phyloP scores from a whole-genome alignment of 1,140 invertebrate genomes.

The Drosophila bipectinata region DNA sequence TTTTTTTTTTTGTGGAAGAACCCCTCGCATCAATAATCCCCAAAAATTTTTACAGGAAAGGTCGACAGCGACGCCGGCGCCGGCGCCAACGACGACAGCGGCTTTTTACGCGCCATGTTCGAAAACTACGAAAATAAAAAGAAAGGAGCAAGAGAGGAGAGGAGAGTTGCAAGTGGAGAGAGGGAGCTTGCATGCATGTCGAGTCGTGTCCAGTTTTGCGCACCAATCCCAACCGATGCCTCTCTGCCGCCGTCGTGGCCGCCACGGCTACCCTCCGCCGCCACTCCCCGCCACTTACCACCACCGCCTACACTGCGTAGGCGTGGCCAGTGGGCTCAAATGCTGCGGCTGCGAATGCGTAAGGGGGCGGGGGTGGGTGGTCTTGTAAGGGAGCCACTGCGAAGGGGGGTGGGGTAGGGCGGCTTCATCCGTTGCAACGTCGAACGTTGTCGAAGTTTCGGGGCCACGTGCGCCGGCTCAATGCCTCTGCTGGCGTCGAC shows the following conservation, averaged over 20 bases:
- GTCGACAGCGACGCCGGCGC: slow-evolving; percentile 60
- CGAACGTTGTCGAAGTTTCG: slow-evolving; percentile 58
- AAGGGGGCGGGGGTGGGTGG: slow-evolving; percentile 13
- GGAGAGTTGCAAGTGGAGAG: background rate
- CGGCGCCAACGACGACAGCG: slow-evolving; percentile 42
- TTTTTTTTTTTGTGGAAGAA: background rate
- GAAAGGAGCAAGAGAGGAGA: background rate
- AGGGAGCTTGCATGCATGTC: slow-evolving; percentile 8
- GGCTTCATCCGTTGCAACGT: slow-evolving; percentile 43
- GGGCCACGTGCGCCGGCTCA: slow-evolving; percentile 66
- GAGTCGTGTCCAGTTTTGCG: slow-evolving; percentile 63
- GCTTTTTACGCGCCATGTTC: slow-evolving; percentile 73
- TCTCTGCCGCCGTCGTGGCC: slow-evolving; percentile 36
- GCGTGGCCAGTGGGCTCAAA: slow-evolving; percentile 68
- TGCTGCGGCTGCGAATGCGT: slow-evolving; percentile 54
- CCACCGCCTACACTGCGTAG: slow-evolving; percentile 51
- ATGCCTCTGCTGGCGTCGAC: slow-evolving; percentile 9
- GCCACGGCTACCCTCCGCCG: slow-evolving; percentile 24
- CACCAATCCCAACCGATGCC: slow-evolving; percentile 80
- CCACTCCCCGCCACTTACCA: slow-evolving; percentile 51
- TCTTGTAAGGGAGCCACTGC: slow-evolving; percentile 1
- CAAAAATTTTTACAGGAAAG: slow-evolving; percentile 63
- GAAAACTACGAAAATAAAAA: slow-evolving; percentile 45
- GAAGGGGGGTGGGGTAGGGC: background rate
- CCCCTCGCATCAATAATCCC: slow-evolving; percentile 67